These are phyloP conservation scores for Unio pictorum DNA, from an alignment of 2,888 invertebrate species.

Conservation along the genomic window DNA sequence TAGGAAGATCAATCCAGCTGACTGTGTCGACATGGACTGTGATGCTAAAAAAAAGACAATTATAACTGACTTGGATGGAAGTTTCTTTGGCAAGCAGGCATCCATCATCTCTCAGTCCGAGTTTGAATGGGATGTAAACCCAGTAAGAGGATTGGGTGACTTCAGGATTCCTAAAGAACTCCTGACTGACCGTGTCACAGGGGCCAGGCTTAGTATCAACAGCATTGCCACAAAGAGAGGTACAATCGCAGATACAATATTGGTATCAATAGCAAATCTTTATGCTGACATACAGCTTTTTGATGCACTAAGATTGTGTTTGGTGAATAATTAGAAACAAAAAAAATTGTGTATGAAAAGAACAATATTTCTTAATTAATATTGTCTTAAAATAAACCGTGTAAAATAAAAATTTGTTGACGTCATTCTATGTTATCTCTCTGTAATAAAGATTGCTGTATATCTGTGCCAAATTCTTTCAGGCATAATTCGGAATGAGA, in stretches of 20 bases:
- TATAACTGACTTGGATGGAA: slow-evolving; percentile 57
- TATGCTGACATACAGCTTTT: no score
- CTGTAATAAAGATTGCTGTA: no score
- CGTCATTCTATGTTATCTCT: no score
- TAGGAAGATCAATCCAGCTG: slow-evolving; percentile 60
- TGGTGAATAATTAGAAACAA: no score
- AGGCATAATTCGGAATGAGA: background rate
- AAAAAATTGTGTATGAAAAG: no score
- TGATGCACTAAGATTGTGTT: no score
- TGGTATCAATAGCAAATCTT: no score
- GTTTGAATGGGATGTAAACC: slow-evolving; percentile 57
- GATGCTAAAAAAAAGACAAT: slow-evolving; percentile 64
- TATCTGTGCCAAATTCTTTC: background rate
- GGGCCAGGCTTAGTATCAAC: slow-evolving; percentile 26
- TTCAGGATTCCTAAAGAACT: slow-evolving; percentile 64
- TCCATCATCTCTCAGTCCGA: slow-evolving; percentile 56
- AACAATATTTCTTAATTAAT: no score
- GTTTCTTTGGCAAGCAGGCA: slow-evolving; percentile 41
- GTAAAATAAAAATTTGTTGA: no score
- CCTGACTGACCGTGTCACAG: slow-evolving; percentile 38
- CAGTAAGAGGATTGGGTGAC: slow-evolving; percentile 61
- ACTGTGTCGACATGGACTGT: slow-evolving; percentile 70
- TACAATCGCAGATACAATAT: slow-evolving; percentile 1
- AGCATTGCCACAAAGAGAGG: slow-evolving; percentile 29
- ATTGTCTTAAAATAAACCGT: no score